Base-by-base conservation (phyloP, 2,113 vertebrate genomes). In the Empidonax alnorum region DNA sequence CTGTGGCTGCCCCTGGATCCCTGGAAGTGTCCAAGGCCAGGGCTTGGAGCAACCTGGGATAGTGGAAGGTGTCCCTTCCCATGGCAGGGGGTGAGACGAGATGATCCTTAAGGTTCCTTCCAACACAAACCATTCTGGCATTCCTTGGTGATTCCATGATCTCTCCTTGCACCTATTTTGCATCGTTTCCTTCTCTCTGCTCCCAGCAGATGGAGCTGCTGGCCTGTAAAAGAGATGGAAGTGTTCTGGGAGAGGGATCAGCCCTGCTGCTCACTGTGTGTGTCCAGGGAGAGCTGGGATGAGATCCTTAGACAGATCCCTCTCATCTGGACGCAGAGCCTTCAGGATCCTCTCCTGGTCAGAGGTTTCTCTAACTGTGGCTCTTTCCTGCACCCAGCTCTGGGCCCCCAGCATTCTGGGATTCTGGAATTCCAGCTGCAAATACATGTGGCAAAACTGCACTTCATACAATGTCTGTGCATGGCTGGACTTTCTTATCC, bases 141-240 rank as follows among this genome's bases (percentile, higher is more conserved):
- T 28, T 53, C 53, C 46, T 1, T 3, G 50, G 17, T 4, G 5
- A 4, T 28, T 20, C 24, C 27, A 0, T 7, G 37, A 17, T 2
- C 19, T 30, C 20, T 14, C 33, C 24, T 5, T 4, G 12, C 7
- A 1, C 14, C 46, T 22, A 18, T 62, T 75, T 62, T 3, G 16
- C 28, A 6, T 5, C 13, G 9, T 31, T 56, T 31, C 28, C 71
- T 69, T 15, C 47, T n/a, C 22, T 27, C 21, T 23, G 30, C 55
- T 55, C 35, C 79, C 87, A 49, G 79, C 25, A 76, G 79, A 69
- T 62, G 87, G 87, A 33, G 14, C 35, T 25, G 24, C 25, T 18
- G 31, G 25, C 71, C 14, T 62, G 53, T 7, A 9, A 20, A 69
- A 90, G 18, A 31, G 25, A 1, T 15, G 47, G 41, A 42, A 42